Percentiles rank a stretch among this genome's conserved stretches.
phyloP scores from a whole-genome alignment of 2,797 vertebrate genomes.

The Argya squamiceps region DNA sequence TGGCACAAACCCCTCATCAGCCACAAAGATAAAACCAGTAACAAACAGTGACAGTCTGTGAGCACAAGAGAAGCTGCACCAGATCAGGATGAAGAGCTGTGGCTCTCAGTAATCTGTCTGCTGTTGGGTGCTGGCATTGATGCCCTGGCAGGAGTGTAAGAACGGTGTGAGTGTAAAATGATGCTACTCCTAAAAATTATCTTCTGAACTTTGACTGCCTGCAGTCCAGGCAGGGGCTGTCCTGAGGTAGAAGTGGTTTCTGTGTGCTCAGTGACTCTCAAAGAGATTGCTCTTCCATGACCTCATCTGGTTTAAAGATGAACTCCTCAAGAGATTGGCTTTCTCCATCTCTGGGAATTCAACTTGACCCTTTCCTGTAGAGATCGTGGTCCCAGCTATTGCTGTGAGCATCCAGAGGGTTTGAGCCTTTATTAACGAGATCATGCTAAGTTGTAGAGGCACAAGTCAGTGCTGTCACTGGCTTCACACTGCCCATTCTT shows the following conservation, averaged over 20 bases:
- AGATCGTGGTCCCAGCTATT: background rate
- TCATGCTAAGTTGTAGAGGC: background rate
- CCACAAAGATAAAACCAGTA: background rate
- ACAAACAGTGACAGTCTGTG: background rate
- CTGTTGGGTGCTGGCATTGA: background rate
- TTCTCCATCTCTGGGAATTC: background rate
- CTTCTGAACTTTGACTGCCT: background rate
- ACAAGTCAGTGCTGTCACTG: background rate
- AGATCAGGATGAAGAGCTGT: background rate
- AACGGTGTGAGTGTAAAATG: background rate
- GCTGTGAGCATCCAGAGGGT: background rate
- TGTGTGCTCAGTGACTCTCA: background rate
- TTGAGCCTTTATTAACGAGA: background rate
- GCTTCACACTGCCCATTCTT: background rate
- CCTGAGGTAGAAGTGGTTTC: background rate
- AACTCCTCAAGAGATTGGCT: background rate
- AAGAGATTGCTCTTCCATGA: background rate
- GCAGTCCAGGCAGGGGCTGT: background rate
- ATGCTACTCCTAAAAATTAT: background rate
- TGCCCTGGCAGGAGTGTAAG: background rate
- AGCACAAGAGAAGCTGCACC: background rate
- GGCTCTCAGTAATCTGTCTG: background rate
- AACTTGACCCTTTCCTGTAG: background rate
- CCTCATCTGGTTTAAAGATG: background rate
- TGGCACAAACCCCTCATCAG: background rate